Conservation (phyloP, 1,140 invertebrate genomes). For the Kradibia gibbosae region DNA sequence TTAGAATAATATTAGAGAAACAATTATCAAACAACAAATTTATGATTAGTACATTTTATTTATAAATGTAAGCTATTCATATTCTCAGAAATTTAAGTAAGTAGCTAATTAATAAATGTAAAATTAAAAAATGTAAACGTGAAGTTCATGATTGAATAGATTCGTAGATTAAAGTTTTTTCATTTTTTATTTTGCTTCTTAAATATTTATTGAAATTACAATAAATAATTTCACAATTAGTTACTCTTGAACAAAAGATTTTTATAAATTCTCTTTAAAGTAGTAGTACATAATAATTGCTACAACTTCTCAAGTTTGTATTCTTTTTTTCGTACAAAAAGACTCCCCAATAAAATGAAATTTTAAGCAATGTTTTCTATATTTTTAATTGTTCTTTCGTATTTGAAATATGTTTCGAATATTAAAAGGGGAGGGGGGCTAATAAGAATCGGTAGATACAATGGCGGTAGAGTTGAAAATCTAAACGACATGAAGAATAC, state of each 20-base stretch:
- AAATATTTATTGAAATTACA: background rate
- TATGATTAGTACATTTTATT: too few relatives aligned
- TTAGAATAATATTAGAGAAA: too few relatives aligned
- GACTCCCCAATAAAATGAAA: background rate
- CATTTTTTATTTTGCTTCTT: background rate
- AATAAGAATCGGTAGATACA: background rate
- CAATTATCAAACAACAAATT: too few relatives aligned
- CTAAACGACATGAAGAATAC: too few relatives aligned
- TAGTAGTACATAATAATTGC: background rate
- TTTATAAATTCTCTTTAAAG: too few relatives aligned
- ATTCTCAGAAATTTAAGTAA: too few relatives aligned
- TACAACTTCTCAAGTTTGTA: background rate
- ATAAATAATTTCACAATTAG: background rate
- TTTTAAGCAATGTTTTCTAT: background rate
- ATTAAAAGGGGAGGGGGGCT: background rate
- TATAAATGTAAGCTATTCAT: too few relatives aligned
- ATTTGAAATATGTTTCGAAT: background rate
- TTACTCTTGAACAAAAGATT: background rate
- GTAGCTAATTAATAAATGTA: too few relatives aligned
- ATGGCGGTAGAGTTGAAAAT: too few relatives aligned
- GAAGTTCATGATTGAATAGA: background rate
- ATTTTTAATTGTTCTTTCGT: background rate
- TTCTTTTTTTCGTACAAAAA: background rate
- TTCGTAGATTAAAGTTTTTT: background rate
- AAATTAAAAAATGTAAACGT: background rate